Conservation (phyloP, 2,888 invertebrate species). For the Synanthedon andrenaeformis region DNA sequence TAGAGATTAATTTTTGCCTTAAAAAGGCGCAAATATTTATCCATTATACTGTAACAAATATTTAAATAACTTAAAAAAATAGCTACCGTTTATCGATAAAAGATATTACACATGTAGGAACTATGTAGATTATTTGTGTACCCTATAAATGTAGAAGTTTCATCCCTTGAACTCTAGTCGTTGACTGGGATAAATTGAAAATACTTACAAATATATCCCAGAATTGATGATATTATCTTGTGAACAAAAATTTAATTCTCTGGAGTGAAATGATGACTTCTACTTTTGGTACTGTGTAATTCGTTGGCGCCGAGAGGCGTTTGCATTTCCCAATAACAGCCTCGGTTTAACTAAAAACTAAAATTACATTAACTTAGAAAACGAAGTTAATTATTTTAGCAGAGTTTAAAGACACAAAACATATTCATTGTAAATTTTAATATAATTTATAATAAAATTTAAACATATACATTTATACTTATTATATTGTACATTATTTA, state of each 20-base stretch:
- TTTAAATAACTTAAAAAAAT: conserved; percentile 1
- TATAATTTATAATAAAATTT: too few species aligned
- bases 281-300: not conserved
- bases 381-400: conserved; percentile 55
- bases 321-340: conserved; percentile 11
- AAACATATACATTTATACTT: too few species aligned
- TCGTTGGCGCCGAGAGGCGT: not conserved
- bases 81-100: conserved; percentile 2
- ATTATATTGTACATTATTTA: too few species aligned
- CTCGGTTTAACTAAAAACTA: conserved; percentile 27
- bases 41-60: too few species aligned
- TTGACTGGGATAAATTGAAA: too few species aligned
- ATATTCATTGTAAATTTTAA: not conserved
- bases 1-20: not conserved
- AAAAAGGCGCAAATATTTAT: too few species aligned
- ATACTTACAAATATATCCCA: too few species aligned
- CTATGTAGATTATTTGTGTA: conserved; percentile 5
- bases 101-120: conserved; percentile 5
- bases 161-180: too few species aligned
- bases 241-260: too few species aligned
- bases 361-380: conserved; percentile 50
- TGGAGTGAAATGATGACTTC: too few species aligned
- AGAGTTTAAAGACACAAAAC: conserved; percentile 4
- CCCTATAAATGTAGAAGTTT: too few species aligned
- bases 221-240: too few species aligned